A percentile compares a stretch with the other conserved stretches of the same genome.
Evolutionary conservation across 1,140 invertebrate genomes (phyloP).

Genomic region (Heliconius melpomene): DNA sequence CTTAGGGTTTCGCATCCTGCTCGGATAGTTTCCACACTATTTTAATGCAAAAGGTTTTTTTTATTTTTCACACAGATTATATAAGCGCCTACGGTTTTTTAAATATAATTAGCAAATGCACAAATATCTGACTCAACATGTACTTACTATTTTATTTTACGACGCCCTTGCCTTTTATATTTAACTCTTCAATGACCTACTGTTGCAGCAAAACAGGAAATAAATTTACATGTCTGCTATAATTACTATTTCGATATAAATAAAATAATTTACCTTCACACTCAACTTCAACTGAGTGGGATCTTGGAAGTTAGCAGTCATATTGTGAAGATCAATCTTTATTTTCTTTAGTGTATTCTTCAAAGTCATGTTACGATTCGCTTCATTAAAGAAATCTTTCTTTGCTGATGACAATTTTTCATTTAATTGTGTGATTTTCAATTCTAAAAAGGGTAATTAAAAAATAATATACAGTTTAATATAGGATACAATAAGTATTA

Average conservation of each 20-base stretch:
- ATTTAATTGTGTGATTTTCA: conserved; percentile 87
- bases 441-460: conserved; percentile 75
- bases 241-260: background rate
- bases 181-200: background rate
- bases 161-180: background rate
- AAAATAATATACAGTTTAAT: background rate
- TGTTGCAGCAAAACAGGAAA: background rate
- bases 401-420: conserved; percentile 88
- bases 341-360: conserved; percentile 88
- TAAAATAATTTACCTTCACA: conserved; percentile 82
- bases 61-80: no score
- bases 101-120: no score
- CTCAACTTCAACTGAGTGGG: conserved; percentile 88
- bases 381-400: conserved; percentile 86
- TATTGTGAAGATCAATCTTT: conserved; percentile 89
- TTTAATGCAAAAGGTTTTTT: no score
- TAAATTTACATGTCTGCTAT: background rate
- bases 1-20: no score
- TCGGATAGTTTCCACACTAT: no score
- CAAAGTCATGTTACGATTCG: conserved; percentile 83
- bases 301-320: conserved; percentile 88
- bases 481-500: no score
- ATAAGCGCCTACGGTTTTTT: no score
- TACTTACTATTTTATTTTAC: no score
- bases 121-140: no score